These are phyloP conservation scores for Dasyurus viverrinus DNA, from an alignment of 2,113 vertebrate species.

Conservation along the genomic window DNA sequence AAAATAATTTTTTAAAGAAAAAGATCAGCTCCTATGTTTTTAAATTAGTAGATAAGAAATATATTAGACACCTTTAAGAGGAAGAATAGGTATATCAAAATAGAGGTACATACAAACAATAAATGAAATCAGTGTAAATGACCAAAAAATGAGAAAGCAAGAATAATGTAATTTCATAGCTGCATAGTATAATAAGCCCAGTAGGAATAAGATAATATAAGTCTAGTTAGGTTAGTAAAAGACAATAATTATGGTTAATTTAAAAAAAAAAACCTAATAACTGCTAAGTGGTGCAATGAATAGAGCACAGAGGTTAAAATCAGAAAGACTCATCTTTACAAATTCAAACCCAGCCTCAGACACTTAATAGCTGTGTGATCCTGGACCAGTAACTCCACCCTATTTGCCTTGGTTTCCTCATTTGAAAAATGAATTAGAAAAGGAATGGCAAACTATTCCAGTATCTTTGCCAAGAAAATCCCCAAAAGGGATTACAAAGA, in stretches of 20 bases:
- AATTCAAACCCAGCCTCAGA: no score
- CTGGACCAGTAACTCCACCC: no score
- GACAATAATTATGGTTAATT: not conserved
- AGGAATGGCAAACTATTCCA: no score
- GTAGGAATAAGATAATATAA: conserved; percentile 57
- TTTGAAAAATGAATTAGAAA: no score
- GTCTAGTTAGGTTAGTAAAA: conserved; percentile 10
- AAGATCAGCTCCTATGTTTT: conserved; percentile 57
- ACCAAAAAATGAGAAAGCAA: conserved; percentile 50
- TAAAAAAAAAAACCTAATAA: no score
- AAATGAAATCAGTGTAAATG: conserved; percentile 73
- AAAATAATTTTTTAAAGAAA: conserved; percentile 1
- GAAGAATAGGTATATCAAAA: conserved; percentile 69
- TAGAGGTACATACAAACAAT: conserved; percentile 37
- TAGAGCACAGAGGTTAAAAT: no score
- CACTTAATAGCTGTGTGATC: no score
- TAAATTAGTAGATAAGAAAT: conserved; percentile 63
- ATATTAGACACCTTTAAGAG: conserved; percentile 69
- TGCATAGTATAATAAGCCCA: conserved; percentile 21
- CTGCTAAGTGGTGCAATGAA: no score
- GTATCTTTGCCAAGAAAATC: no score
- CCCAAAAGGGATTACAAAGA: no score
- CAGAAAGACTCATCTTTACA: no score
- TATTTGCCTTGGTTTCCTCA: no score
- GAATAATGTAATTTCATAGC: conserved; percentile 6